These are phyloP conservation scores for Ceyx melanurus DNA, from an alignment of 2,113 vertebrate species.

Conservation along the genomic window DNA sequence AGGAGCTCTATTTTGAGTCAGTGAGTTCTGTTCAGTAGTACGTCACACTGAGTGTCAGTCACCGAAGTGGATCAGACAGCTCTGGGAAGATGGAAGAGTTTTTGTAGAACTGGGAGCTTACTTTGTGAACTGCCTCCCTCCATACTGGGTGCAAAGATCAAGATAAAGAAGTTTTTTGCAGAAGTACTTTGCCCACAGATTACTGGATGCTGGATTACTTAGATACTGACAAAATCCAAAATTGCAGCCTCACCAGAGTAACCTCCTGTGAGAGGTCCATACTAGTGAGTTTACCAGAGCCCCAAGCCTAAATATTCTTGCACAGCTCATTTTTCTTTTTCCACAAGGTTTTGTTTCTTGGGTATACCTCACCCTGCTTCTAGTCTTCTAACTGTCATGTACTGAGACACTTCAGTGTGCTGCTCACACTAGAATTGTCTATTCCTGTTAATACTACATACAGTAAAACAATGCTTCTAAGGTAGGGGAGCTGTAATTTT, in stretches of 20 bases:
- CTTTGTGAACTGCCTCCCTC: neutral
- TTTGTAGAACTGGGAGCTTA: neutral
- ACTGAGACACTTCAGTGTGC: neutral
- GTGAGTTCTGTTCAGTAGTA: neutral
- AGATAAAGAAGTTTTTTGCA: neutral
- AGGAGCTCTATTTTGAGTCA: neutral
- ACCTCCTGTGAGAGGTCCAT: neutral
- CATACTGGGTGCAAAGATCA: neutral
- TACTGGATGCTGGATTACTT: neutral
- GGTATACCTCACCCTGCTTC: neutral
- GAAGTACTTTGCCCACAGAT: neutral
- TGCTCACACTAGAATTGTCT: neutral
- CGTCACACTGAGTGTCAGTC: neutral
- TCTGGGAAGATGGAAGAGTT: neutral
- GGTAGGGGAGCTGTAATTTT: neutral
- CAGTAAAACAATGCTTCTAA: neutral
- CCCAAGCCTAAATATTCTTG: neutral
- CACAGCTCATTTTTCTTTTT: neutral
- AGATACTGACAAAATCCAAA: neutral
- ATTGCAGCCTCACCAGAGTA: neutral
- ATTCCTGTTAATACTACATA: neutral
- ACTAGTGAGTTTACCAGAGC: neutral
- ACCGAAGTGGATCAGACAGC: neutral
- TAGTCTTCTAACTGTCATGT: neutral
- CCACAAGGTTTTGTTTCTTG: neutral